phyloP scores from a whole-genome alignment of 2,113 vertebrate genomes.

The Pseudorasbora parva region DNA sequence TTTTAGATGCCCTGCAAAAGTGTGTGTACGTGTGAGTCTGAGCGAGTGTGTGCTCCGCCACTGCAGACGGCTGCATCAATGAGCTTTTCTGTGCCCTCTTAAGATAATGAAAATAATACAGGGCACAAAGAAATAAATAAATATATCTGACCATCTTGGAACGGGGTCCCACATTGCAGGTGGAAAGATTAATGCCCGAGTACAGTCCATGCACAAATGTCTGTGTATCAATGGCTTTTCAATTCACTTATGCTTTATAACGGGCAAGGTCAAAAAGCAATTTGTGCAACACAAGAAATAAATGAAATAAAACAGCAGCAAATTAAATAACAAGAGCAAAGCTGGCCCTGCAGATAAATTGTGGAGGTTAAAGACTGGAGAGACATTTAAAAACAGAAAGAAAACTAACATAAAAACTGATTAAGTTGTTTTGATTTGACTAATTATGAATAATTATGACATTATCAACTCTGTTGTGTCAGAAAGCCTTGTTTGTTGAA shows the following conservation, averaged over 20 bases:
- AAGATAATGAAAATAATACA: conserved; percentile 73
- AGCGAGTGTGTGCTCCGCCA: conserved; percentile 57
- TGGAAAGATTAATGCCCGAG: conserved; percentile 70
- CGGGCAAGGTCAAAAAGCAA: conserved; percentile 78
- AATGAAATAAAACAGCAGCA: conserved; percentile 75
- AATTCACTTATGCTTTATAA: conserved; percentile 75
- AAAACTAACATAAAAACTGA: conserved; percentile 73
- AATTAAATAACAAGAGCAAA: conserved; percentile 77
- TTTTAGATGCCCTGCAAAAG: conserved; percentile 34
- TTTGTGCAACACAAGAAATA: conserved; percentile 73
- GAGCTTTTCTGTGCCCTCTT: conserved; percentile 72
- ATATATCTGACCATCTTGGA: conserved; percentile 66
- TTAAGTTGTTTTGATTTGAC: conserved; percentile 71
- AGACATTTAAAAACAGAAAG: conserved; percentile 57
- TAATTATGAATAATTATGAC: conserved; percentile 70
- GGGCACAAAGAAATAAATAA: conserved; percentile 33
- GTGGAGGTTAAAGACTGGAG: conserved; percentile 34
- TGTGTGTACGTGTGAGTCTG: conserved; percentile 8
- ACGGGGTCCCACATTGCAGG: conserved; percentile 52
- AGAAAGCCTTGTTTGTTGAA: conserved; percentile 58
- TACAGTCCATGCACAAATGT: conserved; percentile 61
- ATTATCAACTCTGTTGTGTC: conserved; percentile 66
- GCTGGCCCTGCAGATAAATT: conserved; percentile 68
- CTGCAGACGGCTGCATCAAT: conserved; percentile 63
- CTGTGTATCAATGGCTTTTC: conserved; percentile 73